Evolutionary conservation across 2,888 invertebrate genomes (phyloP).

Genomic region (Drosophila cognata): DNA sequence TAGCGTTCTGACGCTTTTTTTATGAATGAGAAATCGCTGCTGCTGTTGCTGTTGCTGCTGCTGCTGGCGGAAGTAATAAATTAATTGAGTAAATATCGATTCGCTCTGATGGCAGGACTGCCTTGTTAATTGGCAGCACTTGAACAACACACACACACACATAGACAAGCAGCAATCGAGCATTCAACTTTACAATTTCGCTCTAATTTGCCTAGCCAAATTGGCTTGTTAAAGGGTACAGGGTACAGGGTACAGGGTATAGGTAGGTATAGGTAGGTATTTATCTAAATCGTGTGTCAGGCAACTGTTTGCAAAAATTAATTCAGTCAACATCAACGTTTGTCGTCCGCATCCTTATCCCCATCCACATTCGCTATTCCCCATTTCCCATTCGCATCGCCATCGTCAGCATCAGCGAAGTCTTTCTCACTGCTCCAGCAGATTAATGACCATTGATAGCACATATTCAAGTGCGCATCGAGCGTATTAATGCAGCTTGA

Average conservation of each 20-base stretch:
- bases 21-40: constrained; percentile 68
- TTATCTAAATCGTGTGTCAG: constrained; percentile 33
- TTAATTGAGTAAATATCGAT: constrained; percentile 82
- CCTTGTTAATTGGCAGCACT: constrained; percentile 76
- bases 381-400: background rate
- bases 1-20: constrained; percentile 40
- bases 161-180: constrained; percentile 10
- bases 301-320: constrained; percentile 38
- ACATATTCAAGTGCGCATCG: constrained; percentile 67
- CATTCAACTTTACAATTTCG: constrained; percentile 34
- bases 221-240: constrained; percentile 46
- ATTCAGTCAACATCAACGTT: constrained; percentile 32
- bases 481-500: constrained; percentile 70
- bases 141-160: constrained; percentile 30
- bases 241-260: background rate
- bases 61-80: constrained; percentile 77
- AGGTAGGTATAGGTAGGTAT: background rate
- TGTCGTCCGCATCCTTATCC: background rate
- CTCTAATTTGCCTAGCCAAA: constrained; percentile 69
- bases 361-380: too few species aligned
- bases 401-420: background rate
- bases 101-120: constrained; percentile 58
- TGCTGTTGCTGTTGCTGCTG: constrained; percentile 26
- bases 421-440: constrained; percentile 19
- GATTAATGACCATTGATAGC: constrained; percentile 75